Evolutionary conservation across 2,888 invertebrate genomes (phyloP).

Genomic region (Blastobasis adustella): DNA sequence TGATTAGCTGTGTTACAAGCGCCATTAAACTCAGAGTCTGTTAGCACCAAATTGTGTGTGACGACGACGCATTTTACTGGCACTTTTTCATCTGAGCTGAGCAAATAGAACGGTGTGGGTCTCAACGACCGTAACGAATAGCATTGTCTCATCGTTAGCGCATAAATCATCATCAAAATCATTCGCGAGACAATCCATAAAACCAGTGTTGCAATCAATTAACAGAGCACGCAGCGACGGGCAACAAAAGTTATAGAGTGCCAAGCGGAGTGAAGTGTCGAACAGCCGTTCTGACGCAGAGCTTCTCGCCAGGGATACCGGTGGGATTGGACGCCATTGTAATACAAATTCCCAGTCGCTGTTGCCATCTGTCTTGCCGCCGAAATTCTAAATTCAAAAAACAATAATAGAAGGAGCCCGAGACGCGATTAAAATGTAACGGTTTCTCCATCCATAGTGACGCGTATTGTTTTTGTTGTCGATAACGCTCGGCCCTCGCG

Average conservation of each 20-base stretch:
- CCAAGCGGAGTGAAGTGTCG: conserved; percentile 61
- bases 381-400: conserved; percentile 51
- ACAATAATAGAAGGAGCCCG: conserved; percentile 35
- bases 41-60: too few species aligned
- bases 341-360: conserved; percentile 57
- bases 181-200: too few species aligned
- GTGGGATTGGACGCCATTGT: conserved; percentile 49
- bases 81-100: too few species aligned
- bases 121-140: too few species aligned
- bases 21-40: conserved; percentile 4
- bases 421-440: conserved; percentile 25
- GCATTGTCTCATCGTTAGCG: too few species aligned
- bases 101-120: too few species aligned
- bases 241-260: conserved; percentile 58
- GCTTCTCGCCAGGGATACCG: conserved; percentile 56
- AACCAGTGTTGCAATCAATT: too few species aligned
- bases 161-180: too few species aligned
- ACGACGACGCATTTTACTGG: too few species aligned
- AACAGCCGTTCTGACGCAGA: conserved; percentile 48
- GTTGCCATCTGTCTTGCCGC: conserved; percentile 54
- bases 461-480: conserved; percentile 2
- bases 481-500: neutral
- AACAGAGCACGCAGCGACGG: conserved; percentile 6
- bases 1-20: conserved; percentile 7
- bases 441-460: neutral